phyloP scores from a whole-genome alignment of 2,797 vertebrate genomes.

The Clarias platycephalus region DNA sequence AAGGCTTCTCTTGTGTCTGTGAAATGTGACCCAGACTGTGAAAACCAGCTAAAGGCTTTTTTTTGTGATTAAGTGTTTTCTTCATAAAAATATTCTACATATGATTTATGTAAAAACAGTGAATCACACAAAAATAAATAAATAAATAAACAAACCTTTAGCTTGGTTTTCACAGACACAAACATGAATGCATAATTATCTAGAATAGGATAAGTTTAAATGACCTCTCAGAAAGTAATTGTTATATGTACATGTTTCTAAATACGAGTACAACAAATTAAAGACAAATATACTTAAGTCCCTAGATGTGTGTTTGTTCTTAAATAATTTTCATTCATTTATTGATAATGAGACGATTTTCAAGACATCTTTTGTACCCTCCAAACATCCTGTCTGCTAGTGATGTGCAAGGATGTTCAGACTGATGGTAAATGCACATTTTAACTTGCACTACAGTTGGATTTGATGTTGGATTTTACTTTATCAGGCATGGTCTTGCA shows the following conservation, averaged over 20 bases:
- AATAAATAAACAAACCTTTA: too few relatives aligned
- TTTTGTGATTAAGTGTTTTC: too few relatives aligned
- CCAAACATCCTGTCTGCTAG: background rate
- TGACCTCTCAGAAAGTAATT: background rate
- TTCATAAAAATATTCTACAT: too few relatives aligned
- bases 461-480: background rate
- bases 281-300: background rate
- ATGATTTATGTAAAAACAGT: too few relatives aligned
- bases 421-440: background rate
- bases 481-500: background rate
- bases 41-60: too few relatives aligned
- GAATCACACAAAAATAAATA: too few relatives aligned
- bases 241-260: background rate
- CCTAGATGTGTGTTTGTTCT: background rate
- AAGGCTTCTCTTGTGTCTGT: slow-evolving; percentile 11
- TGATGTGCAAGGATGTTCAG: background rate
- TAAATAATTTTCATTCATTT: background rate
- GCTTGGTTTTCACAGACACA: too few relatives aligned
- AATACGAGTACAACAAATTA: background rate
- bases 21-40: background rate
- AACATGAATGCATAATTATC: background rate
- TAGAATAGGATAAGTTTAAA: background rate
- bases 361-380: background rate
- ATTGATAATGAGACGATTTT: background rate
- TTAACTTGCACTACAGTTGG: background rate